phyloP scores from a whole-genome alignment of 2,797 vertebrate species.

The Rhinoraja longicauda region DNA sequence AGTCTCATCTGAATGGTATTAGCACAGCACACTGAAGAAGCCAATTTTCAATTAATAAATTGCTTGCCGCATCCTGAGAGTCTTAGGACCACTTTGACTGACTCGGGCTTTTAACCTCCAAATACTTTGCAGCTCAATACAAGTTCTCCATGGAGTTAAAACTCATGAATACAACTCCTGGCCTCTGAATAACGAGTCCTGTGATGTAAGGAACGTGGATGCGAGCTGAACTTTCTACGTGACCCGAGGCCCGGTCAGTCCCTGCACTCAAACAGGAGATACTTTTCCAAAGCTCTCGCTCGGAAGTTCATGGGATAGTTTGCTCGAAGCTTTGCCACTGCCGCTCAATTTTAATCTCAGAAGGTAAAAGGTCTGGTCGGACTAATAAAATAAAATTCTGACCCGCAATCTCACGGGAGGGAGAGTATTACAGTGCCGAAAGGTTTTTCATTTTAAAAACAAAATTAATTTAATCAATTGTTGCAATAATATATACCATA shows the following conservation, averaged over 20 bases:
- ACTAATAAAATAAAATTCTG: neutral
- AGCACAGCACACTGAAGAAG: too few relatives aligned
- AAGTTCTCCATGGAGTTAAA: neutral
- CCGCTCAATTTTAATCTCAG: neutral
- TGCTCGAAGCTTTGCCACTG: neutral
- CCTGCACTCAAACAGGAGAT: too few relatives aligned
- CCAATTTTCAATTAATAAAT: too few relatives aligned
- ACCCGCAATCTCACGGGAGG: neutral
- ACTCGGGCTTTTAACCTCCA: neutral
- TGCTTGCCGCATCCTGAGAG: too few relatives aligned
- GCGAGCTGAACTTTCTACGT: neutral
- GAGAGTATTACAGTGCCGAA: neutral
- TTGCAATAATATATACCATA: too few relatives aligned
- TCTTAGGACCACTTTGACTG: neutral
- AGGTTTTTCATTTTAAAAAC: too few relatives aligned
- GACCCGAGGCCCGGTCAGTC: neutral
- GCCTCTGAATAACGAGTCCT: neutral
- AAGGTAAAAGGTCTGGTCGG: neutral
- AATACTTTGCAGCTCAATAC: too few relatives aligned
- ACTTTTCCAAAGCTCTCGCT: too few relatives aligned
- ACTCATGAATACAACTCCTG: neutral
- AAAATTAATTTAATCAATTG: too few relatives aligned
- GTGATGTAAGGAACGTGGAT: neutral
- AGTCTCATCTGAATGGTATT: too few relatives aligned
- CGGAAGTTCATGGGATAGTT: neutral